Evolutionary conservation across 2,113 vertebrate genomes (phyloP), one percentile per base, ranked within the genome.

Genomic region (Cariama cristata): DNA sequence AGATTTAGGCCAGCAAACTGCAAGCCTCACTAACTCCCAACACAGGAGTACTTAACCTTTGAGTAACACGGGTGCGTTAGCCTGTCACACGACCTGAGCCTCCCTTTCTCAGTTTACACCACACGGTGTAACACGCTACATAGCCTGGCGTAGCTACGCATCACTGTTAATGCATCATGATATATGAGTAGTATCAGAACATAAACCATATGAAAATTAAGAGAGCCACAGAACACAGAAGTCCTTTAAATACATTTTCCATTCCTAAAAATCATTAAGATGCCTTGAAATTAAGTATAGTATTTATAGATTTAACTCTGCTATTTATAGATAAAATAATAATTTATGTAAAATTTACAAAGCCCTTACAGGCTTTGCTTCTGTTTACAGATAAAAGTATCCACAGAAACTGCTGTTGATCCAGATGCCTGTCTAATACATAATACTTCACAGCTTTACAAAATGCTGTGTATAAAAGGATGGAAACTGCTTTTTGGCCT

Each of bases 381-480:
- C 91, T 97, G 92, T 97, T 95, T 94, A 93, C 90, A 97, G 94
- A 93, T 95, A 93, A 96, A 97, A 96, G 75, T 58, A 91, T 81
- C 92, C 0, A 0, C 90, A 97, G 83, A 88, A 97, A 91, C 35
- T 92, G 75, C 85, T 68, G 66, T 53, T 88, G 89, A 87, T 96
- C 81, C 91, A 97, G 85, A 94, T 92, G 92, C 92, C 95, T 96
- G 95, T 96, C 94, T 91, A 94, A 82, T 95, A 94, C 93, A 93
- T 96, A 96, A 96, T 93, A 90, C 84, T 91, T 96, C 95, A 94
- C 79, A 97, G 94, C 81, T 91, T 90, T 94, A 77, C 93, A 95
- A 96, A 96, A 93, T 20, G 28, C 81, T 94, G 74, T 15, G 75
- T 91, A 88, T 69, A 88, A 82, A 87, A 88, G 77, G 85, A 76